Evolutionary conservation across 2,888 invertebrate species (phyloP), one percentile per base, ranked within the genome.

Genomic region (Drosophila algonquin): DNA sequence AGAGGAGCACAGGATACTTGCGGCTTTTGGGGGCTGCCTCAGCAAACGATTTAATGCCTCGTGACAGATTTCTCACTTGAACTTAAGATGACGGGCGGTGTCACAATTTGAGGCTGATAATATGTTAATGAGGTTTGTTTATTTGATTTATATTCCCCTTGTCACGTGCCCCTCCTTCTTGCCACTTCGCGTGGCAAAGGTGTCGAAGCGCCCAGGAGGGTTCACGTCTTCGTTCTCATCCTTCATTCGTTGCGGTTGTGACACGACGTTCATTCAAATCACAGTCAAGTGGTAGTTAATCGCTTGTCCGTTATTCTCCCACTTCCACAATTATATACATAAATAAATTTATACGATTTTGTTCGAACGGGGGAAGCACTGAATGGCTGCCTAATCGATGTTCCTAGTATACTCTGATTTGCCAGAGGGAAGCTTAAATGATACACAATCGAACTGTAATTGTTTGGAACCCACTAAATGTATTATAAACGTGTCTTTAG

Each of bases 101-200:
- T 87, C 90, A 87, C 70, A 80, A 76, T 79, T 88, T 87, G 79
- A 77, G 56, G 87, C 74, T 77, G 81, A 90, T 89, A 89, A 89
- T 89, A 87, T 87, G 90, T 75, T 89, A 87, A 87, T 87, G 89
- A 90, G 79, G 77, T 90, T 89, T 80, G 81, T 75, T 90, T 76
- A 87, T 81, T 89, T 86, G 86, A 86, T 87, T 86, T 89, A 83
- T 71, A 67, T 75, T 64, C 59, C 56, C 63, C 76, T 76, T 54
- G 64, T 75, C 63, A 71, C 5, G 32, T 21, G 35, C 50, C 59
- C 14, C 9, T 7, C 30, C 30, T 2, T 30, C 30, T 21, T 21
- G 21, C 18, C 18, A 18, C 18, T 18, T 18, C 18, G 0, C 27
- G 27, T 27, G 27, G 7, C 50, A 21, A 59, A 61, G 47, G 73